Evolutionary conservation across 2,888 invertebrate genomes (phyloP), one percentile per base, ranked within the genome.

Genomic region (Baronia brevicornis): DNA sequence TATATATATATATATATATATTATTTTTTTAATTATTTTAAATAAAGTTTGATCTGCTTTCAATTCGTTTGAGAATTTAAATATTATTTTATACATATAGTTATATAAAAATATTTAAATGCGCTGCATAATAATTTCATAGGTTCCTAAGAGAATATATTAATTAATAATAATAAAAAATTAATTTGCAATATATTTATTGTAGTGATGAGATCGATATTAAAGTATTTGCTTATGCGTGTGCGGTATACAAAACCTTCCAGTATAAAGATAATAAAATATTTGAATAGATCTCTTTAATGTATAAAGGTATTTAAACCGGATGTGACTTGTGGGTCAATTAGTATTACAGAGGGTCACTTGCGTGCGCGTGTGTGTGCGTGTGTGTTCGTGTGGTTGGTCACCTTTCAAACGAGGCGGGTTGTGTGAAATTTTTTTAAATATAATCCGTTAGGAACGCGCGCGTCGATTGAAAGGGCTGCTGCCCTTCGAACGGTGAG

Each of bases 261-360:
- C 78, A 72, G 48, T 25, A 54, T 43, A 52, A 52, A 48, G 63
- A 74, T 73, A 69, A 69, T 71, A 67, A 60, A 51, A 26, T 28
- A 54, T 47, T 49, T 40, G 38, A 38, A 46, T 51, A 34, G 36
- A 39, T 32, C 22, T 38, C 26, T 24, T 35, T 23, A 29, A 7
- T 38, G 33, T 37, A 32, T 29, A 37, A 34, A 37, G 21, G 36
- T 45, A 37, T 43, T 38, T 45, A 41, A 64, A 60, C 68, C 64
- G n/a, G 39, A 69, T 60, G 73, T 72, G 74, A 67, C 72, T 75
- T 77, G 41, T 72, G 70, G 72, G 80, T 80, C 80, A 80, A 80
- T 80, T 80, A 79, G 67, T 20, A 21, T 21, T 21, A 11, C 18
- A 30, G n/a, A n/a, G n/a, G n/a, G n/a, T n/a, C n/a, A n/a, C n/a